phyloP scores from a whole-genome alignment of 2,113 vertebrate species.

The Rana temporaria region DNA sequence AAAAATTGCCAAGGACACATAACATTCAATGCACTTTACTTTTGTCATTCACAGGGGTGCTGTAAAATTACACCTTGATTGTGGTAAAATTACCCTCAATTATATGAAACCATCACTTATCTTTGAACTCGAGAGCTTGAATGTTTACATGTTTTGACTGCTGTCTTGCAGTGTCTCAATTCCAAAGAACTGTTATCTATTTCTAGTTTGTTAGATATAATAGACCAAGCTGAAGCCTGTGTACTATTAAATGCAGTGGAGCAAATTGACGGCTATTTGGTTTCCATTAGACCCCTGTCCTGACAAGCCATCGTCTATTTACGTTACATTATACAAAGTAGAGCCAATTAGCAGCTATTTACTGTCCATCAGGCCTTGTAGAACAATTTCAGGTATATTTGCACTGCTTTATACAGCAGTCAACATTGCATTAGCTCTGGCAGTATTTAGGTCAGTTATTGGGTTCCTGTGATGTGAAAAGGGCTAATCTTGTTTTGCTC shows the following conservation, averaged over 20 bases:
- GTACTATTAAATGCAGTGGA: conserved; percentile 26
- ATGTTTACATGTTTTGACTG: conserved; percentile 10
- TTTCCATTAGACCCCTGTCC: conserved; percentile 40
- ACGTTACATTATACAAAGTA: conserved; percentile 42
- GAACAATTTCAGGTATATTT: conserved; percentile 41
- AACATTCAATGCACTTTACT: neutral
- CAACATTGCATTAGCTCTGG: conserved; percentile 27
- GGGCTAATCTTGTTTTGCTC: conserved; percentile 9
- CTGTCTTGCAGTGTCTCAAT: conserved; percentile 1
- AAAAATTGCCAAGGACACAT: neutral
- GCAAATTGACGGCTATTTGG: conserved; percentile 35
- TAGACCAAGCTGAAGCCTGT: conserved; percentile 2
- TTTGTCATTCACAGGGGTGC: neutral
- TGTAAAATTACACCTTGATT: neutral
- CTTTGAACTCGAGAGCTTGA: neutral
- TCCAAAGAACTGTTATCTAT: conserved; percentile 15
- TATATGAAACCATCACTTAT: neutral
- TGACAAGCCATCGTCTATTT: conserved; percentile 44
- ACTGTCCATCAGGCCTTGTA: conserved; percentile 6
- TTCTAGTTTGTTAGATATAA: conserved; percentile 6
- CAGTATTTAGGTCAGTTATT: conserved; percentile 30
- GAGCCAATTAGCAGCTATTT: conserved; percentile 53
- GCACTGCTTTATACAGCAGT: conserved; percentile 28
- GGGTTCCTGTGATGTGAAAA: conserved; percentile 24
- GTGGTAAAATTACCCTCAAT: neutral